Base-by-base conservation (phyloP, 2,888 invertebrate genomes). In the Lycocerus yunnanus region DNA sequence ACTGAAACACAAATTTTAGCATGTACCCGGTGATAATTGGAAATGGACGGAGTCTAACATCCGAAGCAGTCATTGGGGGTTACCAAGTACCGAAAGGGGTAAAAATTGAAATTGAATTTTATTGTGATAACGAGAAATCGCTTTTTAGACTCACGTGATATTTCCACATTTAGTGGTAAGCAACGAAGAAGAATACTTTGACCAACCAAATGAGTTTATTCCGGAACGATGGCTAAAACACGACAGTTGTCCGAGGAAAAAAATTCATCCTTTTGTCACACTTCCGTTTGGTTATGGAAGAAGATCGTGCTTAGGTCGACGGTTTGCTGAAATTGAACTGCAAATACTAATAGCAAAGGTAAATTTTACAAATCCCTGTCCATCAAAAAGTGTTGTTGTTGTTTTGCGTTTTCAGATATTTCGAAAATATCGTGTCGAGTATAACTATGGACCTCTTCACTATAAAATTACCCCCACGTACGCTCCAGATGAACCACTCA, bases 11-110 rank as follows among this genome's bases (percentile, higher is more conserved):
- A 67, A 27, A 80, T 82, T 79, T 70, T 84, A 94, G 95, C 83
- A 92, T 95, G 87, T 93, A 93, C 85, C 95, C 95, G 9, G 94
- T 95, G 14, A 94, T 94, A 78, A 91, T 94, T 82, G 95, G 95
- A 58, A 94, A 95, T 81, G 93, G 94, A 5, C 89, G 95, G 80
- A 93, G 92, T 83, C 89, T 94, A 69, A 93, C 94, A 85, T 90
- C 92, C 9, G 93, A 95, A 85, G 88, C 94, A 2, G 89, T 93
- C 11, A 91, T 95, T 82, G 91, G 92, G 74, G 95, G 95, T 76
- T 95, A 93, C 83, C 88, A 91, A 84, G 91, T 96, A 77, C 95
- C 95, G 13, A 94, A 94, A 88, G 95, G 95, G 86, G 94, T 95
- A 89, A 89, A 61, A 18, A 61, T 11, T 61, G 1, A 11, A 15